A percentile compares a stretch with the other conserved stretches of the same genome.
These are phyloP conservation scores for Agrotis exclamationis DNA, from an alignment of 2,888 invertebrate species.

Conservation along the genomic window DNA sequence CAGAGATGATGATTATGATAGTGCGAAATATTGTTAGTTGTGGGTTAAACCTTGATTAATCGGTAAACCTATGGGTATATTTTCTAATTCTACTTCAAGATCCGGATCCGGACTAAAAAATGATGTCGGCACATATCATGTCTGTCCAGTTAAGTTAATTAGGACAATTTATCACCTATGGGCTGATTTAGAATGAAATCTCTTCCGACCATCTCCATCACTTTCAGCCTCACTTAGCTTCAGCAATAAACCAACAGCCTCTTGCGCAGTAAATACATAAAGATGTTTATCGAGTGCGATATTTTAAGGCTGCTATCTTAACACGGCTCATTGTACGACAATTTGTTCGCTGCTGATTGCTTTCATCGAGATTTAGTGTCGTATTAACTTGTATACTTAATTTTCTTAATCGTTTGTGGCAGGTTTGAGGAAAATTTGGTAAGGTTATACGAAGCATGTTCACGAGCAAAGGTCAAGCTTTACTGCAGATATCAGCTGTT, in stretches of 20 bases:
- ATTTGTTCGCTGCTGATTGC: slow-evolving; percentile 53
- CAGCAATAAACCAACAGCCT: slow-evolving; percentile 34
- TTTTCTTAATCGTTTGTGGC: slow-evolving; percentile 30
- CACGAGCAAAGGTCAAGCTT: not conserved
- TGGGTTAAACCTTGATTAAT: slow-evolving; percentile 1
- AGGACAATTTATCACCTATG: too few species aligned
- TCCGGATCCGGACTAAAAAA: too few species aligned
- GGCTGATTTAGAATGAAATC: not conserved
- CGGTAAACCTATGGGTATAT: not conserved
- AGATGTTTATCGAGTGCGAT: slow-evolving; percentile 54
- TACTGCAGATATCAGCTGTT: not conserved
- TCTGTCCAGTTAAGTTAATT: not conserved
- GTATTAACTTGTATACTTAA: slow-evolving; percentile 42
- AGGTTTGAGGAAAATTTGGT: slow-evolving; percentile 5
- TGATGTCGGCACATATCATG: not conserved
- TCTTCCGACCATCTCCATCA: slow-evolving; percentile 1
- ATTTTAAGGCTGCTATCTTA: slow-evolving; percentile 55
- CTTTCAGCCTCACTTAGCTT: slow-evolving; percentile 1
- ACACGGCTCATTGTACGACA: slow-evolving; percentile 50
- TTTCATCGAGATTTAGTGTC: slow-evolving; percentile 47
- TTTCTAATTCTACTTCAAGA: too few species aligned
- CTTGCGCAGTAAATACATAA: slow-evolving; percentile 47
- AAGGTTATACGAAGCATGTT: slow-evolving; percentile 7
- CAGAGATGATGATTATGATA: slow-evolving; percentile 42
- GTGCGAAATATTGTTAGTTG: slow-evolving; percentile 13